Percentiles rank a stretch among this genome's conserved stretches.
These are phyloP conservation scores for Pachymerium ferrugineum DNA, from an alignment of 2,888 invertebrate genomes.

Conservation along the genomic window DNA sequence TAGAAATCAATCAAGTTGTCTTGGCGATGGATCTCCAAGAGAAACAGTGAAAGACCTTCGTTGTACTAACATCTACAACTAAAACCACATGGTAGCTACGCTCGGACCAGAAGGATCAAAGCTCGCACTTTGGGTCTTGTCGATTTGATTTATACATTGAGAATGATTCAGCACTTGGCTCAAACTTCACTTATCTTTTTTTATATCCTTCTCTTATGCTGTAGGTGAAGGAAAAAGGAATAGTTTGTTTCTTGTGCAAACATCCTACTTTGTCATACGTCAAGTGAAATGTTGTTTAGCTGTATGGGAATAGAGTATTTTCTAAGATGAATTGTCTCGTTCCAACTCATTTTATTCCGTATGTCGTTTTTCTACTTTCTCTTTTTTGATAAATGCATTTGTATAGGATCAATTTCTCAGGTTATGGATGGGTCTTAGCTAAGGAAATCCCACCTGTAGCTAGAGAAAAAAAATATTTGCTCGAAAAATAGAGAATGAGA, in stretches of 20 bases:
- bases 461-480: constrained; percentile 12
- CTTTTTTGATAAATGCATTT: constrained; percentile 18
- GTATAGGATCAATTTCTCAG: constrained; percentile 13
- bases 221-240: background rate
- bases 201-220: background rate
- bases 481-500: background rate
- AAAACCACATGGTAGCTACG: background rate
- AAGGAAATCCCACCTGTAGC: constrained; percentile 22
- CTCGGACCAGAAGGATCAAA: background rate
- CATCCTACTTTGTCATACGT: constrained; percentile 5
- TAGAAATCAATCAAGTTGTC: constrained; percentile 25
- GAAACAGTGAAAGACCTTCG: background rate
- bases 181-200: constrained; percentile 21
- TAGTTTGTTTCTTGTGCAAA: constrained; percentile 1
- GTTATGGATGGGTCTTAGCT: constrained; percentile 24
- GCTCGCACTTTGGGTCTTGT: background rate
- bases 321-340: constrained; percentile 23
- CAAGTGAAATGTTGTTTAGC: constrained; percentile 14
- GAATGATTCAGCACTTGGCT: constrained; percentile 1
- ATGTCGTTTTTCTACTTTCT: background rate
- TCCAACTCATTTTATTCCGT: constrained; percentile 15
- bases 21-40: constrained; percentile 24
- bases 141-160: constrained; percentile 19
- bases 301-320: constrained; percentile 13
- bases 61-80: constrained; percentile 17